Percentiles rank a stretch among this genome's conserved stretches.
phyloP scores from a whole-genome alignment of 2,113 vertebrate genomes.

The Ophthalmolycus amberensis region DNA sequence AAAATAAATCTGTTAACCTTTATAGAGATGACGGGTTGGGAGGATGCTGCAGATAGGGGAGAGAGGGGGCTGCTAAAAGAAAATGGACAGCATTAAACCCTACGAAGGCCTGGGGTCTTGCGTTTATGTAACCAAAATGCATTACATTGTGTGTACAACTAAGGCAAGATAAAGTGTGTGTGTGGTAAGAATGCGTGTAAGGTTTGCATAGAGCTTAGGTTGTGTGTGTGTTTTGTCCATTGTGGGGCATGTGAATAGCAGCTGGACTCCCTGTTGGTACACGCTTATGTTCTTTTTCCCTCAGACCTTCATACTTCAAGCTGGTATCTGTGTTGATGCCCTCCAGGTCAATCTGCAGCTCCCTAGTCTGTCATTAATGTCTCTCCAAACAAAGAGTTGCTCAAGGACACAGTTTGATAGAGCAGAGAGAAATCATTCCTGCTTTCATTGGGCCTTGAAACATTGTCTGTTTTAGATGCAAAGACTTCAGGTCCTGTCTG shows the following conservation, averaged over 20 bases:
- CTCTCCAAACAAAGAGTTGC: slow-evolving; percentile 65
- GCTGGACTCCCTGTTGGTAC: slow-evolving; percentile 49
- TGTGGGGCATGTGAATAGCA: slow-evolving; percentile 26
- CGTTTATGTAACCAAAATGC: slow-evolving; percentile 6
- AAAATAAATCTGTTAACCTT: slow-evolving; percentile 42
- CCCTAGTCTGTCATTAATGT: slow-evolving; percentile 70
- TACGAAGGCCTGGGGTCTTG: neutral
- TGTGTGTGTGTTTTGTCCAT: slow-evolving; percentile 31
- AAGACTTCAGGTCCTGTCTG: slow-evolving; percentile 16
- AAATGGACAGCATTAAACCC: neutral
- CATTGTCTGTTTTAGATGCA: slow-evolving; percentile 39
- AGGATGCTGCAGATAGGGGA: slow-evolving; percentile 5
- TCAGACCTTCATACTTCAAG: slow-evolving; percentile 41
- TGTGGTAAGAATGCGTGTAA: neutral
- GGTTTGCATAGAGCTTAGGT: neutral
- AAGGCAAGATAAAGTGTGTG: neutral
- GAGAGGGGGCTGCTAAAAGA: neutral
- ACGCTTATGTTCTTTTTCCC: slow-evolving; percentile 19
- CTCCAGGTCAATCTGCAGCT: slow-evolving; percentile 40
- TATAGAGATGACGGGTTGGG: slow-evolving; percentile 11
- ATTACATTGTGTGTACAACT: neutral
- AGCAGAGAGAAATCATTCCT: slow-evolving; percentile 34
- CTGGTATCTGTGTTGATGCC: slow-evolving; percentile 48
- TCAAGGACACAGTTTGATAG: slow-evolving; percentile 52
- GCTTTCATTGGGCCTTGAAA: slow-evolving; percentile 49